Base-by-base conservation (phyloP, 2,888 invertebrate genomes). In the Eulithis prunata region DNA sequence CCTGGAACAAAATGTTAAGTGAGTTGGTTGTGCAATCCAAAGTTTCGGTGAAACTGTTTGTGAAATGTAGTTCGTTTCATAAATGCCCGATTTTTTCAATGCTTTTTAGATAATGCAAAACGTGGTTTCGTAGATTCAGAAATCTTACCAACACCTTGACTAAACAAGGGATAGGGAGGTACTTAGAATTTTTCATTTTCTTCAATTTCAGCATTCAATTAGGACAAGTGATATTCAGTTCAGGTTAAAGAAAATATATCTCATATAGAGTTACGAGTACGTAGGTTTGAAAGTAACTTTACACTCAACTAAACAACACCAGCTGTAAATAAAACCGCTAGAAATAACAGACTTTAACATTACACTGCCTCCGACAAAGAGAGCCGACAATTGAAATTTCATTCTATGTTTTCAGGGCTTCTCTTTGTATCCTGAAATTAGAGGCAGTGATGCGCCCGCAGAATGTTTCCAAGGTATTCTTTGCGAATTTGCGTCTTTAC, bases 1-100 rank as follows among this genome's bases (percentile, higher is more conserved):
- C 89, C 98, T 98, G 96, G 28, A 95, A 93, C 88, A 89, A 69
- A 63, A 41, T 38, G 3, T 2, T 46, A n/a, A 8, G 28, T 53
- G 13, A 45, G 56, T 43, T 51, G 56, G 36, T 52, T 56, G 11
- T 56, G 57, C 36, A n/a, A 52, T 46, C 43, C 14, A 46, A 62
- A 49, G 21, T 54, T 61, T 3, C 21, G 13, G 7, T 0, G 13
- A 47, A 21, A 51, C 10, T 28, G 60, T 49, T 55, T 43, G 41
- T 47, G 13, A 32, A 28, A 10, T 53, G 12, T 53, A 57, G 28
- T 36, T 56, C 8, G 38, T n/a, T 21, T 56, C 7, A 56, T 56
- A 59, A 59, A 60, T 38, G 12, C 14, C 36, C 36, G 12, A 54
- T 36, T 53, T 52, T 8, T 45, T n/a, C 3, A n/a, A 45, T 45